These are phyloP conservation scores for Maniola hyperantus DNA, from an alignment of 2,888 invertebrate genomes.

Conservation along the genomic window DNA sequence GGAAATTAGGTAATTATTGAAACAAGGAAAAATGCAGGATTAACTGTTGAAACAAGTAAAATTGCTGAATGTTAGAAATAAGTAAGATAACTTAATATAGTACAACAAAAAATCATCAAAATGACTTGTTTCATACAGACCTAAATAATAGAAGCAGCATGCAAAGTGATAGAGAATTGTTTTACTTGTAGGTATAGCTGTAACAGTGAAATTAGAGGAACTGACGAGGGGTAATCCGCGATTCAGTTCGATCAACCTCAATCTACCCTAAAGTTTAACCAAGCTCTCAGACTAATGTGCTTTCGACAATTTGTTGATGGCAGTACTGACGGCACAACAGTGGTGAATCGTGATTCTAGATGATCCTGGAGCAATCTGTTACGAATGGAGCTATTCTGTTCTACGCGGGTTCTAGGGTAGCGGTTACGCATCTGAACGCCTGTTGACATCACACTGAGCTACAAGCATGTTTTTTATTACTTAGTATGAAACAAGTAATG, in stretches of 20 bases:
- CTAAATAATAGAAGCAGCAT: slow-evolving; percentile 77
- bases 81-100: slow-evolving; percentile 26
- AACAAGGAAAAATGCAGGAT: slow-evolving; percentile 66
- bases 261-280: slow-evolving; percentile 77
- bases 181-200: slow-evolving; percentile 67
- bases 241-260: slow-evolving; percentile 72
- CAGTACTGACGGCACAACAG: slow-evolving; percentile 70
- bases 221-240: slow-evolving; percentile 68
- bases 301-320: slow-evolving; percentile 71
- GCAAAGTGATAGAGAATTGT: slow-evolving; percentile 76
- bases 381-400: slow-evolving; percentile 71
- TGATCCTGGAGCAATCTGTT: slow-evolving; percentile 74
- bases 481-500: slow-evolving; percentile 7
- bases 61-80: slow-evolving; percentile 33
- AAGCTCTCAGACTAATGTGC: slow-evolving; percentile 80
- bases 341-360: slow-evolving; percentile 75
- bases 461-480: slow-evolving; percentile 53
- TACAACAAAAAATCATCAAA: slow-evolving; percentile 49
- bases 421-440: slow-evolving; percentile 78
- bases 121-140: slow-evolving; percentile 58
- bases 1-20: slow-evolving; percentile 67
- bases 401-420: slow-evolving; percentile 79
- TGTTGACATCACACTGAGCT: slow-evolving; percentile 73
- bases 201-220: slow-evolving; percentile 70
- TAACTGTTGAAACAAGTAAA: slow-evolving; percentile 55